Evolutionary conservation across 2,797 vertebrate species (phyloP), one percentile per base, ranked within the genome.

Genomic region (Hephaestus fuliginosus): DNA sequence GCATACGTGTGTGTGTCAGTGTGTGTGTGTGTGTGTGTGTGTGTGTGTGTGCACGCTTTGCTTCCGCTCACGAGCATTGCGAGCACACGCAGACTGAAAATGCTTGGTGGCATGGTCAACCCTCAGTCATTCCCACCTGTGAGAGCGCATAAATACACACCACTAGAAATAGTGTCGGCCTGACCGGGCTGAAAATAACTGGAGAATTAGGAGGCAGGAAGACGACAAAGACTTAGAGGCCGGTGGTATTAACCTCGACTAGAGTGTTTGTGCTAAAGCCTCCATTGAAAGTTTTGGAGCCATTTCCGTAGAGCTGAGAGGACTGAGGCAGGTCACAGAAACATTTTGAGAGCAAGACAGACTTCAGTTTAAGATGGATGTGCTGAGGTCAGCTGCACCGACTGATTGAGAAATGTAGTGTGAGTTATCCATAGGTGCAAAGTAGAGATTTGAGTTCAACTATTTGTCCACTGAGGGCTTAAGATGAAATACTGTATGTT

Each of bases 161-260:
- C 67, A 57, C 92, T 80, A 65, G 66, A 89, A 94, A 95, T 92
- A 93, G 91, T 81, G 55, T 28, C 48, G 46, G 87, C 46, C 51
- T 36, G 76, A 81, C 75, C 22, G 13, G 72, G 55, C 91, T 88
- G 83, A 80, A 93, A 94, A 92, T 93, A 94, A 89, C 86, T 11
- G 1, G 60, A 82, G 88, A 90, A 89, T 90, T 79, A 88, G 51
- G 56, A 76, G 70, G 3, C 65, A 86, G 78, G 57, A 86, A 81
- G 83, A 84, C 74, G 69, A 92, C 85, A 88, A 88, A 84, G 30
- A 83, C 18, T 76, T 60, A 85, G 72, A 82, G 36, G 44, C 20
- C 74, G 25, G 25, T 25, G 33, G 52, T 33, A 60, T 80, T 83
- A 73, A 74, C 69, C 58, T 43, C 17, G n/a, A 70, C 60, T 4